Conservation (phyloP, 2,113 vertebrate species). For the Taxidea taxus region DNA sequence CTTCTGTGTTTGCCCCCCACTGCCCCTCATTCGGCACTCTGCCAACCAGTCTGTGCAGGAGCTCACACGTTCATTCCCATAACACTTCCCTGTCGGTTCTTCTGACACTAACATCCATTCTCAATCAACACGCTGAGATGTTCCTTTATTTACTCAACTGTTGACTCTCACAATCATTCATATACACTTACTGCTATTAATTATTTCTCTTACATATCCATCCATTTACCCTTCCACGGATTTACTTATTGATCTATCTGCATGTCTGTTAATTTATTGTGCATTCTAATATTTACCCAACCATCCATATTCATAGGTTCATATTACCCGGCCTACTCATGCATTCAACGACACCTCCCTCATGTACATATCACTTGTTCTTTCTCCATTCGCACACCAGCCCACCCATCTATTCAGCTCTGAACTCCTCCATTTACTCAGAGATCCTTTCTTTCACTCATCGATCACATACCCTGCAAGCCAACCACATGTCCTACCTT, state of each 20-base stretch:
- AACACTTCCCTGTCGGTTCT: background rate
- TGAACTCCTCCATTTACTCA: background rate
- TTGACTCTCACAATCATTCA: background rate
- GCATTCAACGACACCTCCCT: background rate
- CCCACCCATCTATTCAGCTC: background rate
- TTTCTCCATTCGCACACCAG: background rate
- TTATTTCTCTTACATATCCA: background rate
- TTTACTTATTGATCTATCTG: too few species aligned
- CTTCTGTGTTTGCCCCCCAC: background rate
- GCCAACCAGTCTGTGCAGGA: too few species aligned
- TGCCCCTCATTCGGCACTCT: background rate
- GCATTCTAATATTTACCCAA: background rate
- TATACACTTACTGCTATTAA: too few species aligned
- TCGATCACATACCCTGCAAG: background rate
- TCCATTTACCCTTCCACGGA: too few species aligned
- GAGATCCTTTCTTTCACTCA: background rate
- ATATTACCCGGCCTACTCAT: background rate
- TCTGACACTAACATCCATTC: background rate
- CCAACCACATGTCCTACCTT: background rate
- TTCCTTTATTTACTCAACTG: background rate
- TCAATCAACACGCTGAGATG: background rate
- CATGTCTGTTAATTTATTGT: background rate
- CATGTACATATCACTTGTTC: background rate
- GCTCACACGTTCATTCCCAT: background rate
- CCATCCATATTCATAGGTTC: background rate